Evolutionary conservation across 1,140 invertebrate genomes (phyloP).

Genomic region (Dysdera silvatica): DNA sequence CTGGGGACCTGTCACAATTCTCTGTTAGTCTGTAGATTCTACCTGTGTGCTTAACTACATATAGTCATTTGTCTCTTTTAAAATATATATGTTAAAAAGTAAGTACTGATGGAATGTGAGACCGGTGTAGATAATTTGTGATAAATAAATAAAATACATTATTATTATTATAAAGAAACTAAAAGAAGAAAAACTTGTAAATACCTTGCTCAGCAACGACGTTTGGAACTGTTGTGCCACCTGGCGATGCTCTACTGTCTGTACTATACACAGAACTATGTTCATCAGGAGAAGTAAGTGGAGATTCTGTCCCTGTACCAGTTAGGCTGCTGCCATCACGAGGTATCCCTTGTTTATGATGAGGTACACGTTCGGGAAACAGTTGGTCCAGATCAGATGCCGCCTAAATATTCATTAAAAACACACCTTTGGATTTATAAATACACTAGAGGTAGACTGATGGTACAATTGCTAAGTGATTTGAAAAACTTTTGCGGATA

Average conservation of each 20-base stretch:
- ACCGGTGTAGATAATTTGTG: no score
- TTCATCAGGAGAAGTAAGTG: conserved; percentile 32
- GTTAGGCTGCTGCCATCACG: conserved; percentile 19
- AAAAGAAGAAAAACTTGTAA: background rate
- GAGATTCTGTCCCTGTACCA: conserved; percentile 23
- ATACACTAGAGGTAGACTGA: background rate
- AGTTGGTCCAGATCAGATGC: conserved; percentile 64
- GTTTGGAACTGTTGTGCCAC: background rate
- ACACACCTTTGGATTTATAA: background rate
- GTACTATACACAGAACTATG: conserved; percentile 30
- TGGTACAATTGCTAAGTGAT: no score
- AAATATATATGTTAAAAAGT: no score
- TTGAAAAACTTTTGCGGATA: no score
- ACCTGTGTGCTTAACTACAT: no score
- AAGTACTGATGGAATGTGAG: no score
- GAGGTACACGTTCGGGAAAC: conserved; percentile 69
- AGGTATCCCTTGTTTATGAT: conserved; percentile 57
- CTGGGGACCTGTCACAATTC: no score
- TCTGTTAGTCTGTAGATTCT: no score
- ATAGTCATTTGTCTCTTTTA: no score
- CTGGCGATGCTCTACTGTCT: conserved; percentile 19
- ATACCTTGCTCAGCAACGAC: conserved; percentile 8
- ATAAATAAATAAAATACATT: no score
- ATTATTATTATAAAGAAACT: no score
- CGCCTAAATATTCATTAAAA: conserved; percentile 38